Evolutionary conservation across 92 coral and sea anemone species (phyloP).

Genomic region (Zoanthus sansibaricus): DNA sequence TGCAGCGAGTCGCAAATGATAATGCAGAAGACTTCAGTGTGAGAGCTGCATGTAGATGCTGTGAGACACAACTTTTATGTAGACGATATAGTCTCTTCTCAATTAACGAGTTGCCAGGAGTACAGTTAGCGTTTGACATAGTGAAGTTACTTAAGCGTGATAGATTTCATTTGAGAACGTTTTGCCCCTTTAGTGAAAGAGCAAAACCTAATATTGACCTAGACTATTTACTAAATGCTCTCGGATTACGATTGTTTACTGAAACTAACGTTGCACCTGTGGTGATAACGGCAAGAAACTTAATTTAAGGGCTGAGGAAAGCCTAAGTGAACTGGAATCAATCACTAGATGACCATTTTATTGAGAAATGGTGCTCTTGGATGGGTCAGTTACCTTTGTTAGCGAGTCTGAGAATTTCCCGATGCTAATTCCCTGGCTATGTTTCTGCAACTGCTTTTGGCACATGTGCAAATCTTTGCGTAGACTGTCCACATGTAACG

Average conservation of each 20-base stretch:
- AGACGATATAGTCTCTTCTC: too few relatives aligned
- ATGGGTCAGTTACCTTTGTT: constrained; percentile 54
- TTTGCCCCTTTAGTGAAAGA: constrained; percentile 30
- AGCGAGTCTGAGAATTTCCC: constrained; percentile 55
- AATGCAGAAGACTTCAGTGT: constrained; percentile 59
- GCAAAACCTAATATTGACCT: constrained; percentile 25
- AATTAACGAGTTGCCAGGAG: constrained; percentile 43
- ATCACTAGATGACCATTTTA: constrained; percentile 33
- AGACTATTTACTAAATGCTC: constrained; percentile 56
- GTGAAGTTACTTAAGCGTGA: constrained; percentile 54
- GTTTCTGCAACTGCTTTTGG: constrained; percentile 69
- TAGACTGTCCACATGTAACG: constrained; percentile 44
- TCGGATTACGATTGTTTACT: constrained; percentile 59
- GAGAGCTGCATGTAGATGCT: constrained; percentile 19
- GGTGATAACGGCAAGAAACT: constrained; percentile 49
- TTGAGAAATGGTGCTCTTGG: constrained; percentile 54
- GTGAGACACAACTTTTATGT: constrained; percentile 63
- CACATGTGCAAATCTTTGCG: constrained; percentile 51
- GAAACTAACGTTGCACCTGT: constrained; percentile 74
- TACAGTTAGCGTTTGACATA: constrained; percentile 54
- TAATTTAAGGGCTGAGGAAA: constrained; percentile 70
- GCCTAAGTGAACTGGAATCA: constrained; percentile 63
- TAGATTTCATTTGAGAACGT: constrained; percentile 64
- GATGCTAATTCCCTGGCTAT: constrained; percentile 62
- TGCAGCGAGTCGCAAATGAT: constrained; percentile 59